Conservation (phyloP, 2,888 invertebrate species). For the Brachyptera putata region DNA sequence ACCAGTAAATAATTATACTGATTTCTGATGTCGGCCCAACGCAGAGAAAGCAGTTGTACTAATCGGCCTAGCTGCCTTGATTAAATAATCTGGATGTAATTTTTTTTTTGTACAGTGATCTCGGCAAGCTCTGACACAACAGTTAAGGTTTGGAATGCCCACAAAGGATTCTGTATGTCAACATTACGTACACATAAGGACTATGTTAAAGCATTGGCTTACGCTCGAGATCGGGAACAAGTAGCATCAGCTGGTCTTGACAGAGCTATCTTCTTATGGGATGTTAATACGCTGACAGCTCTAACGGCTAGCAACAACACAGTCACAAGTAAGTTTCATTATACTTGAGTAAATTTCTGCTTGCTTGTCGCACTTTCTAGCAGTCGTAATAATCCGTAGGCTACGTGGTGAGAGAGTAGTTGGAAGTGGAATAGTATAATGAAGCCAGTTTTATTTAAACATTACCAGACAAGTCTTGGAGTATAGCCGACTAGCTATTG, state of each 20-base stretch:
- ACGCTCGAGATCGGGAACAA: constrained; percentile 93
- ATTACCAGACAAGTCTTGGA: too few species aligned
- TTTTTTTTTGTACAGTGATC: constrained; percentile 62
- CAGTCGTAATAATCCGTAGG: too few species aligned
- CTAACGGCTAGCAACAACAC: constrained; percentile 98
- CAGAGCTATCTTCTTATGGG: constrained; percentile 96
- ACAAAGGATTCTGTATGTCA: constrained; percentile 99
- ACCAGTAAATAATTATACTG: too few species aligned
- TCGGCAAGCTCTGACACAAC: constrained; percentile 99
- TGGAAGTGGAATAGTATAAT: too few species aligned
- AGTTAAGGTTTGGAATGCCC: constrained; percentile 99
- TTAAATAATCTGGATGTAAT: background rate
- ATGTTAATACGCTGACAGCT: constrained; percentile 95
- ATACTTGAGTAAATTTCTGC: background rate
- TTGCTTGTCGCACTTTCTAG: too few species aligned
- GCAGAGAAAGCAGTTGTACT: too few species aligned
- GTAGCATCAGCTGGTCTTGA: constrained; percentile 97
- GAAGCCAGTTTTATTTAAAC: too few species aligned
- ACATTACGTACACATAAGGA: constrained; percentile 97
- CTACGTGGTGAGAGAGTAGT: too few species aligned
- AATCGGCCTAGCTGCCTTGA: too few species aligned
- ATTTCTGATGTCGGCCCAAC: too few species aligned
- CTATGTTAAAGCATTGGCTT: constrained; percentile 96
- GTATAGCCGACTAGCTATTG: too few species aligned
- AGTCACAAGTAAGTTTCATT: constrained; percentile 73